Conservation (phyloP, 2,797 vertebrate species). For the Epinephelus awoara region DNA sequence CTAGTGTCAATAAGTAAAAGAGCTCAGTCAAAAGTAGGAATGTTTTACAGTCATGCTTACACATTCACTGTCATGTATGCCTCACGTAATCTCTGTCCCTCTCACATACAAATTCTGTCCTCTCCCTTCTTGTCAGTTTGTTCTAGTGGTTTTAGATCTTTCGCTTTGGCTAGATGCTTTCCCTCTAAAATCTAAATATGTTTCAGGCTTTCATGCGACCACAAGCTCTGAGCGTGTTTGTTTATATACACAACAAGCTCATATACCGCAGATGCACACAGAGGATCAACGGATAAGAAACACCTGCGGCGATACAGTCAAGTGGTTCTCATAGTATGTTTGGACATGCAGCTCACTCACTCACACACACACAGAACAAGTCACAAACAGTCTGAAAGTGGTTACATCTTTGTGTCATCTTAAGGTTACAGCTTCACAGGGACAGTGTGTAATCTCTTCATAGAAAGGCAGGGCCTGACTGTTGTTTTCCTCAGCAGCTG, state of each 20-base stretch:
- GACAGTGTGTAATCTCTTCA: background rate
- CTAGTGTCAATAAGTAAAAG: conserved; percentile 2
- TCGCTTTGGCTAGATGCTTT: conserved; percentile 56
- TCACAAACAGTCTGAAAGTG: conserved; percentile 1
- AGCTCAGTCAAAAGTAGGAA: background rate
- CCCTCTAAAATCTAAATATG: conserved; percentile 58
- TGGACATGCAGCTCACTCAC: conserved; percentile 5
- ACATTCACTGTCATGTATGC: background rate
- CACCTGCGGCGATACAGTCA: conserved; percentile 53
- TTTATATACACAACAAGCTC: conserved; percentile 57
- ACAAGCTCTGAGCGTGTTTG: conserved; percentile 32
- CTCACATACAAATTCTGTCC: background rate
- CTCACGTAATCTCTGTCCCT: background rate
- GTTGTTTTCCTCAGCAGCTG: background rate
- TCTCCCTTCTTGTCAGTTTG: conserved; percentile 2
- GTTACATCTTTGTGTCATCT: conserved; percentile 1
- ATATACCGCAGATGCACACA: conserved; percentile 43
- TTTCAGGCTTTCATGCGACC: conserved; percentile 36
- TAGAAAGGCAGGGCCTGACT: background rate
- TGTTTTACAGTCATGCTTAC: background rate
- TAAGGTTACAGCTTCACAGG: background rate
- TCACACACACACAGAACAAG: background rate
- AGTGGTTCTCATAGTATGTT: conserved; percentile 31
- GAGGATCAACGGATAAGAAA: conserved; percentile 51
- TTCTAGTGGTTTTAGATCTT: conserved; percentile 27